phyloP scores from a whole-genome alignment of 2,797 vertebrate genomes.

The Malurus splendens region DNA sequence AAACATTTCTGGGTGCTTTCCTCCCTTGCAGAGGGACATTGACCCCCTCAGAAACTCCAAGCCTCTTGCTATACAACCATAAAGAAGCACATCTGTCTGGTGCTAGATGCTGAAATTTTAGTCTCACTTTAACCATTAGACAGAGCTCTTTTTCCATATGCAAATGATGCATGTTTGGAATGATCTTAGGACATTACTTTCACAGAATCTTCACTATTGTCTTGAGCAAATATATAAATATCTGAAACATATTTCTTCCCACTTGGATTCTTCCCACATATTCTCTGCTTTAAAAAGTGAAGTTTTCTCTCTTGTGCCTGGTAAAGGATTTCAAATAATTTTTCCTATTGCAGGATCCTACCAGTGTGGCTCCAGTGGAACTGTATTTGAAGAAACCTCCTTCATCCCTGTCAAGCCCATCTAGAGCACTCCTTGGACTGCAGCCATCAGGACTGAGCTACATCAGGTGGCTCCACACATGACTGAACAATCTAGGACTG shows the following conservation, averaged over 20 bases:
- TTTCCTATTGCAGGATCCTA: not conserved
- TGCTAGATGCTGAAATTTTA: not conserved
- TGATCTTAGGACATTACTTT: not conserved
- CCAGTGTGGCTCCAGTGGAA: not conserved
- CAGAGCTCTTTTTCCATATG: not conserved
- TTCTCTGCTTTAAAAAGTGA: not conserved
- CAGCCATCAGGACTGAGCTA: fast-evolving
- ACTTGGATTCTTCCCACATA: not conserved
- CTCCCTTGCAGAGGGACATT: not conserved
- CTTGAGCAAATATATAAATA: not conserved
- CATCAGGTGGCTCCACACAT: not conserved
- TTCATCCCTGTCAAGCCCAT: not conserved
- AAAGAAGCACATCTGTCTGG: not conserved
- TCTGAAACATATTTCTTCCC: not conserved
- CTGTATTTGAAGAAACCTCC: not conserved
- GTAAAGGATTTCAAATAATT: not conserved
- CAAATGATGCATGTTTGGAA: not conserved
- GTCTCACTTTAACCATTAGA: not conserved
- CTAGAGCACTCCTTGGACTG: not conserved
- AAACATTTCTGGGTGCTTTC: not conserved
- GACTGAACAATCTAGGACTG: not conserved
- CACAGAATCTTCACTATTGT: not conserved
- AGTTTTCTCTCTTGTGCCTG: not conserved
- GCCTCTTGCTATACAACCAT: not conserved
- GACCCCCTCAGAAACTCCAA: not conserved